Base-by-base conservation (phyloP, 2,797 vertebrate genomes). In the Cetoscarus ocellatus region DNA sequence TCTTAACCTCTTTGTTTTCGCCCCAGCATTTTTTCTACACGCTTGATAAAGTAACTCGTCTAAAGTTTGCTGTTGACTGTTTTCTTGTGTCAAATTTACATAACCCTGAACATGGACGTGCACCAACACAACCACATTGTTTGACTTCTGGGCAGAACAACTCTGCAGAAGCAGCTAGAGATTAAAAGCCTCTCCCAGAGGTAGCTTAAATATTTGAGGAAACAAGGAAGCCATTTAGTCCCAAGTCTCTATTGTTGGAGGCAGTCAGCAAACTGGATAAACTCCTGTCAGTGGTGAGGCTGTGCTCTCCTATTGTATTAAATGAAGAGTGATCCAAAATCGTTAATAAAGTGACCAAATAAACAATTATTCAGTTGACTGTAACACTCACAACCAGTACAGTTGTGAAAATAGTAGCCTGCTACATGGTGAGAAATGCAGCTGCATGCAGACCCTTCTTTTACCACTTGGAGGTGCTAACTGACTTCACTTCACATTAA, bases 391-490 rank as follows among this genome's bases (percentile, higher is more conserved):
- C 27, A 27, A 27, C 27, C 38, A 7, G 38, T 39, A 39, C 27
- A 39, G 38, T 39, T 39, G 9, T 39, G 6, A 39, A 39, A 7
- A 39, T 39, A 39, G 38, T 2, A 27, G 27, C 27, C 27, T 39
- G 38, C 38, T 39, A 1, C 2, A 10, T n/a, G 2, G 10, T 7
- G 12, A 39, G 19, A 56, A 34, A 72, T 34, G 17, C 48, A 54
- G 59, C 17, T 17, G 39, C 6, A 59, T 53, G 51, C 53, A n/a
- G 35, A 19, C 10, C 13, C 35, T 3, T 56, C 50, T 6, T 4
- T 69, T 57, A 60, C 83, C 80, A 73, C 80, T 74, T 80, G 85
- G 72, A 84, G 56, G 82, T 70, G 85, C 83, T 82, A 45, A 56
- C 36, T 39, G 27, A 67, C 77, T 50, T 70, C 40, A 19, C 48